Conservation (phyloP, 2,888 invertebrate species). For the Pachymerium ferrugineum region DNA sequence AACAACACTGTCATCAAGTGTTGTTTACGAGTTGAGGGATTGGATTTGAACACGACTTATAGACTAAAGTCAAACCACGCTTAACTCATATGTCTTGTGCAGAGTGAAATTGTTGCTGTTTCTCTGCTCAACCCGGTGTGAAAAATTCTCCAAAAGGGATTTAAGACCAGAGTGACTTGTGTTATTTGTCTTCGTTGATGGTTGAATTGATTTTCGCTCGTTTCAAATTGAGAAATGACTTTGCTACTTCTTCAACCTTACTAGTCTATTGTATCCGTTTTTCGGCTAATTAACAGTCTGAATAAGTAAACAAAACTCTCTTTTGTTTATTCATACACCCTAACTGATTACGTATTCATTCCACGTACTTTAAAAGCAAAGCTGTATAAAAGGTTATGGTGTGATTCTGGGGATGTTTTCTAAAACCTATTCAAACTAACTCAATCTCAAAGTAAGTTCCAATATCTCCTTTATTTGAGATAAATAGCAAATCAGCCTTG, state of each 20-base stretch:
- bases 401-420: too few species aligned
- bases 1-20: slow-evolving; percentile 6
- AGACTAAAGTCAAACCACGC: neutral
- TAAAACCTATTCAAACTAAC: too few species aligned
- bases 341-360: too few species aligned
- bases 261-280: too few species aligned
- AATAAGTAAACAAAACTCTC: too few species aligned
- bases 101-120: neutral
- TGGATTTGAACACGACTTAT: neutral
- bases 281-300: too few species aligned
- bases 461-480: neutral
- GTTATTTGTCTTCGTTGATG: neutral
- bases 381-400: too few species aligned
- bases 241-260: neutral
- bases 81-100: neutral
- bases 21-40: neutral
- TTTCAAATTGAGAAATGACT: neutral
- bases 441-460: neutral
- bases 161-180: neutral
- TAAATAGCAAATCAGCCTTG: neutral
- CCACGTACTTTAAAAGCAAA: too few species aligned
- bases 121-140: neutral
- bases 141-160: slow-evolving; percentile 1
- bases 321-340: too few species aligned
- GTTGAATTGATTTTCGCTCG: neutral